A percentile compares a stretch with the other conserved stretches of the same genome.
phyloP scores from a whole-genome alignment of 2,888 invertebrate genomes.

The Drosophila siamana region DNA sequence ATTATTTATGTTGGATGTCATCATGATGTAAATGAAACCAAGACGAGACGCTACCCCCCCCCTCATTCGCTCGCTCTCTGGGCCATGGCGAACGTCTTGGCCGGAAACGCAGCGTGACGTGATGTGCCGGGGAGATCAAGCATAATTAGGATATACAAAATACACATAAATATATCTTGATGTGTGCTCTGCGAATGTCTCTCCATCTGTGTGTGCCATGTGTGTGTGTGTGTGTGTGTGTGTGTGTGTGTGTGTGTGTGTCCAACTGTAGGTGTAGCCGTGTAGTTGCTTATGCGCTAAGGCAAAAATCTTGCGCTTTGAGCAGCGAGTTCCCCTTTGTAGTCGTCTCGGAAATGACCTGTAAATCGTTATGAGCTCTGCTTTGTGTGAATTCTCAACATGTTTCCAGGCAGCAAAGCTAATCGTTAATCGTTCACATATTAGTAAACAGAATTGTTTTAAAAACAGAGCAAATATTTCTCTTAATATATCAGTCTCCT shows the following conservation, averaged over 20 bases:
- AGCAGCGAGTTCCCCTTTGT: not conserved
- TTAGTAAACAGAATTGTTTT: too few relatives aligned
- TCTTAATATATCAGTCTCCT: too few relatives aligned
- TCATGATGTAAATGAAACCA: conserved; percentile 74
- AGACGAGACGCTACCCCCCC: conserved; percentile 22
- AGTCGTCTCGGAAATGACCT: conserved; percentile 9
- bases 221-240: not conserved
- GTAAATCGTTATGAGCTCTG: not conserved
- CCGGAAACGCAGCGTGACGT: conserved; percentile 59
- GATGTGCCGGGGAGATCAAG: conserved; percentile 33
- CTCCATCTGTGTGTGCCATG: not conserved
- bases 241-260: not conserved
- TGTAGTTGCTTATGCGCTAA: conserved; percentile 3
- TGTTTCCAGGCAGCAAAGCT: not conserved
- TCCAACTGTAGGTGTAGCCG: not conserved
- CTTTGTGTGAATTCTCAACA: not conserved
- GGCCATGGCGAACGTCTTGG: conserved; percentile 49
- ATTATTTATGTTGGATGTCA: conserved; percentile 74
- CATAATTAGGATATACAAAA: conserved; percentile 56
- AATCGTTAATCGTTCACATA: too few relatives aligned
- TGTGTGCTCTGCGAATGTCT: too few relatives aligned
- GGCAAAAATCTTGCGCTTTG: not conserved
- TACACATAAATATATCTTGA: conserved; percentile 5
- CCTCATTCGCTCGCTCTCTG: conserved; percentile 1
- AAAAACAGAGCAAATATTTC: too few relatives aligned